Conservation (phyloP, 2,888 invertebrate species). For the Megalurothrips usitatus region DNA sequence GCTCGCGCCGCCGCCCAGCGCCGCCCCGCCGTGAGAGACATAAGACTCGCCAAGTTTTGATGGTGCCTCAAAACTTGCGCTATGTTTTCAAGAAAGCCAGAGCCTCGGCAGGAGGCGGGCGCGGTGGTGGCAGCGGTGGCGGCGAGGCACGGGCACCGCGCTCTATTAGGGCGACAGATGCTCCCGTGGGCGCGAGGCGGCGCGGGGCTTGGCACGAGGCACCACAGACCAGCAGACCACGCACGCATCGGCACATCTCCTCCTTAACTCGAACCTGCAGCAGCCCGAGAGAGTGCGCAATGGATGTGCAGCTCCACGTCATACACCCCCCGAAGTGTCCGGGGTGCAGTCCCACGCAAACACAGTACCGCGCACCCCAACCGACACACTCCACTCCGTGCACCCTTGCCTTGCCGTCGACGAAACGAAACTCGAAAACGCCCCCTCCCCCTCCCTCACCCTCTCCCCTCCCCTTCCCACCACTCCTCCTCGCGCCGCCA, state of each 20-base stretch:
- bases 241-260: no score
- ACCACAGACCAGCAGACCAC: not conserved
- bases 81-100: slow-evolving; percentile 10
- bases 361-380: no score
- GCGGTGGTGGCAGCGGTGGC: not conserved
- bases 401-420: no score
- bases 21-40: not conserved
- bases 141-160: not conserved
- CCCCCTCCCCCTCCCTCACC: not conserved
- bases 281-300: no score
- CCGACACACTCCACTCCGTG: no score
- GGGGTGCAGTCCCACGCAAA: no score
- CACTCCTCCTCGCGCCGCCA: not conserved
- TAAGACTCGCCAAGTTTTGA: slow-evolving; percentile 4
- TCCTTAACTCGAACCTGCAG: no score
- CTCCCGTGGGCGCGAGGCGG: not conserved
- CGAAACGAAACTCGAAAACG: no score
- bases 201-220: not conserved
- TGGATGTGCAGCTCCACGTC: no score
- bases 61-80: slow-evolving; percentile 22
- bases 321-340: no score
- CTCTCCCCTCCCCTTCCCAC: not conserved
- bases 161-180: slow-evolving; percentile 11
- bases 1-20: not conserved
- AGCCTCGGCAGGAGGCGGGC: not conserved